Evolutionary conservation across 2,113 vertebrate species (phyloP), one percentile per base, ranked within the genome.

Genomic region (Corydoras sp.): DNA sequence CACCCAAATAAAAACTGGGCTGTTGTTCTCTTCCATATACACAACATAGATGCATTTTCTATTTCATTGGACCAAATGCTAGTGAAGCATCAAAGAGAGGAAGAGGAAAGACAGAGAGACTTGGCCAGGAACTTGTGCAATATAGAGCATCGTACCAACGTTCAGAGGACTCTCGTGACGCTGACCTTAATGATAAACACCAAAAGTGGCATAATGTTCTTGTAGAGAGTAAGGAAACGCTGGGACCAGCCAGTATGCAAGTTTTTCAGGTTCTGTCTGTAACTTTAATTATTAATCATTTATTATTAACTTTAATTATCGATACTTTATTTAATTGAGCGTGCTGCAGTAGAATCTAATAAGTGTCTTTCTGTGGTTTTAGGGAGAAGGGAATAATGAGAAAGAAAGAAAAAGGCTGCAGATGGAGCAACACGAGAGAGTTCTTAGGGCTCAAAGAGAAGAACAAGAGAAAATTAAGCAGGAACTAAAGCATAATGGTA

Each of bases 161-260:
- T 3, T 49, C 74, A 30, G 82, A 87, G 62, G 84, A 89, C 70
- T 85, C 82, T 14, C 62, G 31, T 9, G 83, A 89, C 78, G 88
- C 82, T 62, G 86, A 88, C 80, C 79, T 89, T 49, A 83, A 83
- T 32, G 82, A 75, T 77, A 73, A 65, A 79, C 83, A 72, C 75
- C 78, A 83, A 81, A 79, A 69, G 83, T 80, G 81, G 65, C 66
- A 74, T 69, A 59, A 31, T 24, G 62, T 31, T 13, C 32, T 11
- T 12, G 10, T 81, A 77, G 64, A 77, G 29, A 53, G 80, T 68
- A 81, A 80, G 62, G 83, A 83, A 72, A 32, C 84, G 32, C 78
- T 89, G 13, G 89, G 90, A n/a, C 86, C 86, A 65, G 82, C 90
- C 51, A 87, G 88, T 59, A 87, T 91, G 88, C 84, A 81, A 66